Conservation (phyloP, 2,113 vertebrate genomes). For the Phalacrocorax carbo region DNA sequence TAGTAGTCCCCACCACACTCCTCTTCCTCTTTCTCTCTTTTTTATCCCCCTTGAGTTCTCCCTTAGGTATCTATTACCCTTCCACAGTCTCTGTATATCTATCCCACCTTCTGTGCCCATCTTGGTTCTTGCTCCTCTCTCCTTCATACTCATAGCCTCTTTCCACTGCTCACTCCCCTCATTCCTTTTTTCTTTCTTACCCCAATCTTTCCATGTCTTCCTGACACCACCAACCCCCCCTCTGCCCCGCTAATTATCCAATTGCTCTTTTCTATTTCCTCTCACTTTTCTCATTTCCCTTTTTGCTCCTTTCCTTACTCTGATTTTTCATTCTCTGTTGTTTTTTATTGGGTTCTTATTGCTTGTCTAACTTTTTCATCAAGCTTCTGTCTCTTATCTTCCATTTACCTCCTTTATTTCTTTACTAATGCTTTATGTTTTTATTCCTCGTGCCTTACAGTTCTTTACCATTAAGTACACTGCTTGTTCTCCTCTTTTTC, state of each 20-base stretch:
- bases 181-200: neutral
- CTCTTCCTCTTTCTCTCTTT: neutral
- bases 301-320: neutral
- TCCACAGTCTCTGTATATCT: neutral
- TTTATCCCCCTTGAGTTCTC: neutral
- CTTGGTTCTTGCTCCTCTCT: neutral
- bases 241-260: neutral
- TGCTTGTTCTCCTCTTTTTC: neutral
- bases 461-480: neutral
- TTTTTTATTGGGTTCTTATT: neutral
- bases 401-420: neutral
- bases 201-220: neutral
- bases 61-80: neutral
- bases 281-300: neutral
- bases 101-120: neutral
- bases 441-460: neutral
- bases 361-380: neutral
- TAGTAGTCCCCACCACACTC: neutral
- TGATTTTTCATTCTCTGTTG: neutral
- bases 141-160: neutral
- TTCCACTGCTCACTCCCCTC: neutral
- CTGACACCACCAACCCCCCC: neutral
- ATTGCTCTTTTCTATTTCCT: neutral
- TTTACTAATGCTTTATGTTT: neutral
- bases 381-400: neutral